These are phyloP conservation scores for Vimba vimba DNA, from an alignment of 2,113 vertebrate species.

Conservation along the genomic window DNA sequence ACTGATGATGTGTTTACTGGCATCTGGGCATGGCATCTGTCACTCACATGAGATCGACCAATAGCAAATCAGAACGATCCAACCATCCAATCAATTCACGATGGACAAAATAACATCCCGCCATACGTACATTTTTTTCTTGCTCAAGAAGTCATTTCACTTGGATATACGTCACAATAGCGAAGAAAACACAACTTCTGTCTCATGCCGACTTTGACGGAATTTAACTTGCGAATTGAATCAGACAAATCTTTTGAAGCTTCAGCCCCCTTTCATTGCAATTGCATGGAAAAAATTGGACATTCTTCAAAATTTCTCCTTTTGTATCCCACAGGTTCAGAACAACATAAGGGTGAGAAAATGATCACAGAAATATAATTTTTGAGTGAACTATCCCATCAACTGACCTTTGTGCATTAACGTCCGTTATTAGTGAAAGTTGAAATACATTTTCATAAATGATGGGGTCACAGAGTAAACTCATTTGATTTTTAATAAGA, in stretches of 20 bases:
- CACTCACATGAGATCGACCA: too few species aligned
- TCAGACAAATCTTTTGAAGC: background rate
- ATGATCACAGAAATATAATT: background rate
- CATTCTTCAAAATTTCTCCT: background rate
- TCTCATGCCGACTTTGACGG: background rate
- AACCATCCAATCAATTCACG: too few species aligned
- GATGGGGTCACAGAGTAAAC: slow-evolving; percentile 49
- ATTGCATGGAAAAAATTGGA: background rate
- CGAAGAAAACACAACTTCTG: too few species aligned
- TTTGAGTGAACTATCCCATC: slow-evolving; percentile 9
- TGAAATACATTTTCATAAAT: slow-evolving; percentile 49
- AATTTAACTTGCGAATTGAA: background rate
- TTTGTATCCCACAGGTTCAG: background rate
- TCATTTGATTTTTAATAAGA: slow-evolving; percentile 51
- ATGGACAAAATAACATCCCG: too few species aligned
- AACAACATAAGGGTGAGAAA: background rate
- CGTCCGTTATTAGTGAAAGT: slow-evolving; percentile 37
- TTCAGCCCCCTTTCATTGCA: background rate
- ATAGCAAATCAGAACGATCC: too few species aligned
- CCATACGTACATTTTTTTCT: too few species aligned
- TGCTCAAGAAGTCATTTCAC: too few species aligned
- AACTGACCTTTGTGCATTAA: slow-evolving; percentile 12
- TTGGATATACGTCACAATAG: too few species aligned
- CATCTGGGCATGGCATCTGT: too few species aligned
- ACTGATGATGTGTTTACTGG: too few species aligned